Conservation (phyloP, 2,113 vertebrate species). For the Microtus ochrogaster region DNA sequence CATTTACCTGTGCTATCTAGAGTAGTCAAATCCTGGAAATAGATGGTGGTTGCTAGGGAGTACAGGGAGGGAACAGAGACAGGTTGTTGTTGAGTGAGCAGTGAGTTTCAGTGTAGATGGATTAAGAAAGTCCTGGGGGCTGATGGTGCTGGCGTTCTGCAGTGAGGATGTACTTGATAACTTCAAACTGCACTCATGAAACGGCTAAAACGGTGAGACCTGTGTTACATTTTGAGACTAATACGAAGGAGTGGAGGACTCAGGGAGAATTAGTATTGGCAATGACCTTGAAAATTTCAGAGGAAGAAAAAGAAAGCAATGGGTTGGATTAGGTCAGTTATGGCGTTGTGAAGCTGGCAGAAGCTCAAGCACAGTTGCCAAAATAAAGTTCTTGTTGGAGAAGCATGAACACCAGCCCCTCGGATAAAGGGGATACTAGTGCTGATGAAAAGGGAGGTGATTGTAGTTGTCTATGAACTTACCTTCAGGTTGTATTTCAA, state of each 20-base stretch:
- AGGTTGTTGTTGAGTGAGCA: not conserved
- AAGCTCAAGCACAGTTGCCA: not conserved
- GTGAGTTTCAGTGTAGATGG: too few relatives aligned
- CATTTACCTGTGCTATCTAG: not conserved
- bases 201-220: not conserved
- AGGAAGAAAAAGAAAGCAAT: not conserved
- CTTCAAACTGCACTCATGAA: not conserved
- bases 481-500: not conserved
- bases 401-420: not conserved
- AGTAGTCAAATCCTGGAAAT: not conserved
- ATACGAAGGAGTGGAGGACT: not conserved
- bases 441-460: not conserved
- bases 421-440: not conserved
- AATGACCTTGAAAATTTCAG: not conserved
- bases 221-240: not conserved
- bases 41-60: not conserved
- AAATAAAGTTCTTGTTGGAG: not conserved
- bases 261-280: not conserved
- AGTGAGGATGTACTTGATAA: not conserved
- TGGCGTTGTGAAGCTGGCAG: not conserved
- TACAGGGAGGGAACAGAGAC: accelerated
- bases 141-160: not conserved
- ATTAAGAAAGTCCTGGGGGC: not conserved
- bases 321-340: not conserved
- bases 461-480: not conserved